Evolutionary conservation across 1,140 invertebrate species (phyloP).

Genomic region (Bombus difficillimus): DNA sequence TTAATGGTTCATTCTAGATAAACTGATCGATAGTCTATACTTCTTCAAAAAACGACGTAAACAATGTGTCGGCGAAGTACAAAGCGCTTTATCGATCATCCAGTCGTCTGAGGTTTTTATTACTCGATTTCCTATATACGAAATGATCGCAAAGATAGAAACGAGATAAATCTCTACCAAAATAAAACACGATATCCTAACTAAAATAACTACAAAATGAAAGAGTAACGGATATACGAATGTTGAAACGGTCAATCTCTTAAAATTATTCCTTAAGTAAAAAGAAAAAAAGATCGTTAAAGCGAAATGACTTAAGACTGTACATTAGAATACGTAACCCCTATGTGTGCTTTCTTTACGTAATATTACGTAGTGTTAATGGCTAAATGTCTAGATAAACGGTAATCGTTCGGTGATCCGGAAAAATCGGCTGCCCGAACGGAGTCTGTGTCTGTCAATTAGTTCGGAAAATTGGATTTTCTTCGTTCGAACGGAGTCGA

Average conservation of each 20-base stretch:
- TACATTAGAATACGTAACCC: background rate
- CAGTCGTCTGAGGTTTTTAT: too few relatives aligned
- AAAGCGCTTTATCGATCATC: too few relatives aligned
- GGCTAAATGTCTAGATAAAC: background rate
- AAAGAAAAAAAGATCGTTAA: background rate
- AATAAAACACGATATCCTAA: too few relatives aligned
- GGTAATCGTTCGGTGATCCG: background rate
- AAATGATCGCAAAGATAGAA: too few relatives aligned
- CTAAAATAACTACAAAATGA: background rate
- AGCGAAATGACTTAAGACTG: background rate
- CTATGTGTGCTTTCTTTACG: background rate
- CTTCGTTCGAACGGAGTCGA: background rate
- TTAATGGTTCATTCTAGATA: background rate
- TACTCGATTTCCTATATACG: too few relatives aligned
- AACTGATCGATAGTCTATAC: background rate
- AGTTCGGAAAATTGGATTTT: conserved; percentile 8
- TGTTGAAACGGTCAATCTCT: background rate
- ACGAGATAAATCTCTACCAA: too few relatives aligned
- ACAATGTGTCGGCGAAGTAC: too few relatives aligned
- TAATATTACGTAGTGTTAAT: background rate
- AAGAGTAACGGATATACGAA: background rate
- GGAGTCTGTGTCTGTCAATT: background rate
- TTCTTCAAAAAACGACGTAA: too few relatives aligned
- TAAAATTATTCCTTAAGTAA: background rate
- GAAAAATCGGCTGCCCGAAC: background rate